These are phyloP conservation scores for Holothuria glaberrima DNA, from an alignment of 35 echinoderm and acorn worm genomes.

Conservation along the genomic window DNA sequence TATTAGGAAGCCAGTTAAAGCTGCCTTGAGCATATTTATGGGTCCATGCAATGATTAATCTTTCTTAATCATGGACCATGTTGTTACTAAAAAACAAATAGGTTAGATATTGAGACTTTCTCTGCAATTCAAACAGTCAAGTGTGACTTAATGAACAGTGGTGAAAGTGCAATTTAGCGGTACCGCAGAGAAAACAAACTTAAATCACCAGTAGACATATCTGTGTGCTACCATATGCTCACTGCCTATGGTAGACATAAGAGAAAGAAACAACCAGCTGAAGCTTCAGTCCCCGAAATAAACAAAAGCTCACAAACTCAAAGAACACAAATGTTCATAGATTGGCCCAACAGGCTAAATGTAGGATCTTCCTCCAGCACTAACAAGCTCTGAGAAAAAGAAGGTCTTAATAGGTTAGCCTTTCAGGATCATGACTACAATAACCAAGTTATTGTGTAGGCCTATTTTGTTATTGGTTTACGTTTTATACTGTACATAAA, in stretches of 20 bases:
- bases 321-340: slow-evolving; percentile 15
- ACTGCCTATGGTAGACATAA: not conserved
- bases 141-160: not conserved
- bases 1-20: not conserved
- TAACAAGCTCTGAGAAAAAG: not conserved
- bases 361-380: slow-evolving; percentile 13
- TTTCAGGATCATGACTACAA: not conserved
- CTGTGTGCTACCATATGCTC: not conserved
- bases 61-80: slow-evolving; percentile 14
- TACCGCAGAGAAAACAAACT: slow-evolving; percentile 30
- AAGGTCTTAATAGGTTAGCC: not conserved
- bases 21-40: slow-evolving; percentile 19
- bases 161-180: not conserved
- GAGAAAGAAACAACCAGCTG: not conserved
- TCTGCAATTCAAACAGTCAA: slow-evolving; percentile 1
- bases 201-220: not conserved
- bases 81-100: slow-evolving; percentile 22
- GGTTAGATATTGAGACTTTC: not conserved
- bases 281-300: not conserved
- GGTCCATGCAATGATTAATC: not conserved
- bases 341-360: slow-evolving; percentile 6
- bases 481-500: too few species aligned
- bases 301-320: slow-evolving; percentile 1
- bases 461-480: too few species aligned
- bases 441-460: too few species aligned